These are phyloP conservation scores for Lagopus leucura DNA, from an alignment of 2,113 vertebrate species.

Conservation along the genomic window DNA sequence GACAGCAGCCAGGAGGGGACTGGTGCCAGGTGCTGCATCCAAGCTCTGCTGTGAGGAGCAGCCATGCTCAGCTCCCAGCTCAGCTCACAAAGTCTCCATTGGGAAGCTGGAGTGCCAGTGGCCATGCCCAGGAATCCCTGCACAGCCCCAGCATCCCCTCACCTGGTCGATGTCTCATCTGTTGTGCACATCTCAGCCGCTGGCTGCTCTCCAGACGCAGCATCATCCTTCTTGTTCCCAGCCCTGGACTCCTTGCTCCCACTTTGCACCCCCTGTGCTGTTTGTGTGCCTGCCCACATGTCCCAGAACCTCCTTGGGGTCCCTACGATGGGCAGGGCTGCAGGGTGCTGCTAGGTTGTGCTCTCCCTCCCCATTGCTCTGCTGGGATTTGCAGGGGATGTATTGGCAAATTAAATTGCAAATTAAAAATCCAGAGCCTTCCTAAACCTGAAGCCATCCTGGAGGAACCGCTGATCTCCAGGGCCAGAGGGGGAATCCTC, in stretches of 20 bases:
- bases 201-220: neutral
- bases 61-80: neutral
- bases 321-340: neutral
- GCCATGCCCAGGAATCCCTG: neutral
- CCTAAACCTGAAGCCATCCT: neutral
- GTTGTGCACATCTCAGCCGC: neutral
- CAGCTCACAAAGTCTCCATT: accelerated
- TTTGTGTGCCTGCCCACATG: neutral
- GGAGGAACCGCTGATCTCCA: neutral
- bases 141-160: neutral
- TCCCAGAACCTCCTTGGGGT: neutral
- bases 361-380: neutral
- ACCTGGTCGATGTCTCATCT: neutral
- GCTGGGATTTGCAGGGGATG: neutral
- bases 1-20: neutral
- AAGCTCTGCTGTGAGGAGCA: neutral
- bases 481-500: neutral
- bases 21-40: neutral
- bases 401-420: neutral
- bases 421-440: neutral
- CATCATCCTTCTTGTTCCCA: neutral
- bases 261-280: neutral
- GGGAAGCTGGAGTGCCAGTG: accelerated
- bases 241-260: neutral
- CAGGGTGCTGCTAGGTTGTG: neutral